These are phyloP conservation scores for Equus przewalskii DNA, from an alignment of 2,113 vertebrate genomes.

Conservation along the genomic window DNA sequence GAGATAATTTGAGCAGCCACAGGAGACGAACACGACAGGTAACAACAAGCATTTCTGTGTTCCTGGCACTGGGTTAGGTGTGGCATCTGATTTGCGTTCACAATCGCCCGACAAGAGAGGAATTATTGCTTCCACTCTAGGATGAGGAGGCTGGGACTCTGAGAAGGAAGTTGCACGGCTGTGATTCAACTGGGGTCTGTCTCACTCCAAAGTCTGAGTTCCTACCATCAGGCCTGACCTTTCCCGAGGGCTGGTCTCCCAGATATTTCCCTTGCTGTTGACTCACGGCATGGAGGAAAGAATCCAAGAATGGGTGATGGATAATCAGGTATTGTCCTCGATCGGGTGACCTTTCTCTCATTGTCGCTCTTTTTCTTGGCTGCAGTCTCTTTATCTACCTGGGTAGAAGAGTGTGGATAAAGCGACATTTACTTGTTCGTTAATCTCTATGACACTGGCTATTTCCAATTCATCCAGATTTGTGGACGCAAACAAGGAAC, in stretches of 20 bases:
- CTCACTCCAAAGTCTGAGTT: not conserved
- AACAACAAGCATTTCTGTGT: too few relatives aligned
- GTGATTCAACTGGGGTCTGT: fast-evolving
- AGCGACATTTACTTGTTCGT: not conserved
- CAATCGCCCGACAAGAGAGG: too few relatives aligned
- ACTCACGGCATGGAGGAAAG: not conserved
- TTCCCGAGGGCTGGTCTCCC: not conserved
- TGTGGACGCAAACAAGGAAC: not conserved
- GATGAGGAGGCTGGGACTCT: not conserved
- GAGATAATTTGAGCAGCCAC: not conserved
- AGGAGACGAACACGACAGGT: not conserved
- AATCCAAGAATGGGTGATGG: not conserved
- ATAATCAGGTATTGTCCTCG: not conserved
- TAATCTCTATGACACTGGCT: not conserved
- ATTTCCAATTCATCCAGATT: not conserved
- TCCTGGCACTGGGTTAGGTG: not conserved
- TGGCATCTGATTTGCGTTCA: not conserved
- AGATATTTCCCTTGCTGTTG: not conserved
- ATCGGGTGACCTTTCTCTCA: not conserved
- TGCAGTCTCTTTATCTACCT: not conserved
- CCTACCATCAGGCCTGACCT: not conserved
- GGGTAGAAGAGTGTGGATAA: not conserved
- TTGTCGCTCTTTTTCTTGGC: not conserved
- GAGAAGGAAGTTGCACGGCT: not conserved
- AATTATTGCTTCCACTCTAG: not conserved